Percentiles rank a stretch among this genome's conserved stretches.
Evolutionary conservation across 2,888 invertebrate genomes (phyloP).

Genomic region (Stenodema calcarata): DNA sequence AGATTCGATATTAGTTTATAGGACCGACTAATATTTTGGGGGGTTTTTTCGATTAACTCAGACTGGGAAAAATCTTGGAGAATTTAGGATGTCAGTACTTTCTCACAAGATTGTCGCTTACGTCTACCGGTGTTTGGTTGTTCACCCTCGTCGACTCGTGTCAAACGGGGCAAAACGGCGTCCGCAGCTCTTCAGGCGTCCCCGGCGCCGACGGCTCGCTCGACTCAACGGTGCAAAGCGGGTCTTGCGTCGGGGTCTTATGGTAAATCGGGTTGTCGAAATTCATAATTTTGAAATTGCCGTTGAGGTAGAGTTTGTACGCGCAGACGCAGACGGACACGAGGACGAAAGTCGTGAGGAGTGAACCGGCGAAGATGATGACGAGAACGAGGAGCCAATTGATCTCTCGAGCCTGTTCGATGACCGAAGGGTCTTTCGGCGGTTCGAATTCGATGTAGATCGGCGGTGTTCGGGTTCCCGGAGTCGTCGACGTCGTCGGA

Average conservation of each 20-base stretch:
- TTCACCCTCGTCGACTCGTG: too few species aligned
- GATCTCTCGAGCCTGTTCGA: slow-evolving; percentile 64
- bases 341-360: slow-evolving; percentile 63
- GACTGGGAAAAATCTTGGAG: not conserved
- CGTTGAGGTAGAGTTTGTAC: slow-evolving; percentile 85
- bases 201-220: slow-evolving; percentile 21
- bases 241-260: slow-evolving; percentile 89
- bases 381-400: slow-evolving; percentile 74
- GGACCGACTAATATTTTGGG: not conserved
- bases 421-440: not conserved
- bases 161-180: not conserved
- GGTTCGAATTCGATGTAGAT: slow-evolving; percentile 44
- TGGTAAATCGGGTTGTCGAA: slow-evolving; percentile 99
- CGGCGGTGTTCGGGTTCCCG: not conserved
- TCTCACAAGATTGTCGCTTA: not conserved
- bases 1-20: not conserved
- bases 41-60: not conserved
- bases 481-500: not conserved
- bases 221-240: slow-evolving; percentile 68
- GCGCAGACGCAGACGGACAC: slow-evolving; percentile 77
- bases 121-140: not conserved
- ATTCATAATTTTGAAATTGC: slow-evolving; percentile 93
- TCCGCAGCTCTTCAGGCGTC: slow-evolving; percentile 28
- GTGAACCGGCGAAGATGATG: slow-evolving; percentile 75
- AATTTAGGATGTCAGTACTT: not conserved